Evolutionary conservation across 2,888 invertebrate genomes (phyloP).

Genomic region (Drosophila anomelani): DNA sequence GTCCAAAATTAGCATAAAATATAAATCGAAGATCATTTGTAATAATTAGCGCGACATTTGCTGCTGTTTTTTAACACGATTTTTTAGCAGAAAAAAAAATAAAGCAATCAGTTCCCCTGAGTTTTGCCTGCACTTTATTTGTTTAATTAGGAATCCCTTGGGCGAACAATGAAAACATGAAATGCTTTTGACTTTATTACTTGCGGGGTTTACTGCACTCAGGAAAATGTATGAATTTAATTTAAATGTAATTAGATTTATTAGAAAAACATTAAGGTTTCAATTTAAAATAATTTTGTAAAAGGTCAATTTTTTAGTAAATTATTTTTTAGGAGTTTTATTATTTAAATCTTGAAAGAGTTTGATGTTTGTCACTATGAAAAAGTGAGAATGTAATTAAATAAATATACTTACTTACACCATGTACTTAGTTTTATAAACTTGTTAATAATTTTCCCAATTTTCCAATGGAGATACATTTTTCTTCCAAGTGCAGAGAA

Average conservation of each 20-base stretch:
- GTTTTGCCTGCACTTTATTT: constrained; percentile 56
- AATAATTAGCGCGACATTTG: constrained; percentile 75
- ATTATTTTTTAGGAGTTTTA: background rate
- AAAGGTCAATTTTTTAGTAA: background rate
- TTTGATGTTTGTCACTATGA: background rate
- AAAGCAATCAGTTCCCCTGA: constrained; percentile 1
- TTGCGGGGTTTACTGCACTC: constrained; percentile 12
- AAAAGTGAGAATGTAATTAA: background rate
- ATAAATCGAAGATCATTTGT: constrained; percentile 73
- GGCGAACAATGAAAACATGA: constrained; percentile 28
- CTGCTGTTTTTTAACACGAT: constrained; percentile 55
- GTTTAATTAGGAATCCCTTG: constrained; percentile 75
- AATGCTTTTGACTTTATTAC: constrained; percentile 48
- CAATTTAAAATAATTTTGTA: background rate
- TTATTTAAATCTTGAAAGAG: background rate
- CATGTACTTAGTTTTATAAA: background rate
- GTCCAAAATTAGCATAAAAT: constrained; percentile 57
- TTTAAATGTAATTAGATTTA: background rate
- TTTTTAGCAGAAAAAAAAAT: constrained; percentile 47
- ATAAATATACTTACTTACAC: background rate
- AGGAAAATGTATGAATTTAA: background rate
- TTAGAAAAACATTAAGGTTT: background rate
- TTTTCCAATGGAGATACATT: rapidly evolving
- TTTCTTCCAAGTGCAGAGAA: background rate
- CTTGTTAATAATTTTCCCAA: no score